Base-by-base conservation (phyloP, 2,797 vertebrate genomes). In the Enteromius trimaculatus region DNA sequence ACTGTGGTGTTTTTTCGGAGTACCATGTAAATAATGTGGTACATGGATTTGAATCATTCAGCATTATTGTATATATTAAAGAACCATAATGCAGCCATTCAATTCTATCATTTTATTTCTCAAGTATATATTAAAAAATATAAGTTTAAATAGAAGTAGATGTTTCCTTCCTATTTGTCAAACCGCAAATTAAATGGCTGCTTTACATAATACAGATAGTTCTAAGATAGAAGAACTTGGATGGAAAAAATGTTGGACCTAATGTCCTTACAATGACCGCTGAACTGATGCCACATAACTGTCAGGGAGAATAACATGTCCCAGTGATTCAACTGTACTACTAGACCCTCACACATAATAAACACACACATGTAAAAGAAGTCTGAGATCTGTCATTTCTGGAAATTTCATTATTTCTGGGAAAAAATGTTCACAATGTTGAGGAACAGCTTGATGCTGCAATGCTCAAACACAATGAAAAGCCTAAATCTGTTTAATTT, bases 341-440 rank as follows among this genome's bases (percentile, higher is more conserved):
- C 23, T 64, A 79, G 44, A 79, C 13, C 14, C 64, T 79, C 77
- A 68, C 77, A 79, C 44, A 39, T 79, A 79, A 68, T 79, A 68
- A 79, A 79, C 77, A 79, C 44, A 51, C 26, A 53, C 47, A 74
- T 74, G 26, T 75, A 75, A 75, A 74, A 51, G 21, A 75, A 55
- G 14, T 39, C 62, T 39, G 29, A 68, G 44, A 17, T 37, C 21
- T 51, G 77, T 79, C 44, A 53, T 53, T 79, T 68, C 77, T 49
- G 77, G 47, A 79, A 68, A 51, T 68, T 17, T 34, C 29, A 66
- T 51, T 68, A 53, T 37, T 49, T 53, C 44, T 53, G 21, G 42
- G 17, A 3, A 47, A 19, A 13, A 44, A 21, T 4, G 13, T 2
- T 34, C 17, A 2, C 44, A 79, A 68, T 68, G 21, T 7, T 37